Percentiles rank a stretch among this genome's conserved stretches.
Evolutionary conservation across 53 echinoderm and acorn worm genomes (phyloP).

Genomic region (Hippasteria phrygiana): DNA sequence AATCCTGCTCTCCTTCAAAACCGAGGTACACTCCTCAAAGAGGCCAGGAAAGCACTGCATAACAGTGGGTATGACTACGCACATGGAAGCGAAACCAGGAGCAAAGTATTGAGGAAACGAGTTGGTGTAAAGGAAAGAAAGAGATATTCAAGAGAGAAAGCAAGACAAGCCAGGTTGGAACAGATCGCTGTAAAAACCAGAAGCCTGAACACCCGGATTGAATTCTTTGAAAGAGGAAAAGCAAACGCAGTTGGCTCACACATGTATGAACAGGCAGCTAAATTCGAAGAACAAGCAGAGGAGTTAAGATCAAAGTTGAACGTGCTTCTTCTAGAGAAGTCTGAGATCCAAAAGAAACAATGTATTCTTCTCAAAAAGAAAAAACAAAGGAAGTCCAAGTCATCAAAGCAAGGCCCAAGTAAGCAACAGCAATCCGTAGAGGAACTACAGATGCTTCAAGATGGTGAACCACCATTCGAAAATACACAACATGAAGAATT

Average conservation of each 20-base stretch:
- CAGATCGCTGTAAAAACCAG: constrained; percentile 22
- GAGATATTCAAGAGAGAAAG: not conserved
- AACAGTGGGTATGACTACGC: constrained; percentile 56
- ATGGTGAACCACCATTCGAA: too few relatives aligned
- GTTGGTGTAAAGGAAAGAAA: not conserved
- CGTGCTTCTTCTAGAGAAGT: too few relatives aligned
- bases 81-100: constrained; percentile 40
- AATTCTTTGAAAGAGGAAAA: not conserved
- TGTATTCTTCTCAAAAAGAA: too few relatives aligned
- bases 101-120: constrained; percentile 41
- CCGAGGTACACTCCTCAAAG: constrained; percentile 33
- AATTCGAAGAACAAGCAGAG: constrained; percentile 44
- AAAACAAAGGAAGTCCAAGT: too few relatives aligned
- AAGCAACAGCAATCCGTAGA: too few relatives aligned
- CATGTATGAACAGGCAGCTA: constrained; percentile 52
- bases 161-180: not conserved
- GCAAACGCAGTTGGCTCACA: not conserved
- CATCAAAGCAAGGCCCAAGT: too few relatives aligned
- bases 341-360: too few relatives aligned
- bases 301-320: constrained; percentile 18
- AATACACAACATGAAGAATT: too few relatives aligned
- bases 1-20: constrained; percentile 17
- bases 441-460: too few relatives aligned
- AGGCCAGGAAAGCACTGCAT: constrained; percentile 40
- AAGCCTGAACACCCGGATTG: constrained; percentile 31